Evolutionary conservation across 2,797 vertebrate species (phyloP), one percentile per base, ranked within the genome.

Genomic region (Poecilia wingei): DNA sequence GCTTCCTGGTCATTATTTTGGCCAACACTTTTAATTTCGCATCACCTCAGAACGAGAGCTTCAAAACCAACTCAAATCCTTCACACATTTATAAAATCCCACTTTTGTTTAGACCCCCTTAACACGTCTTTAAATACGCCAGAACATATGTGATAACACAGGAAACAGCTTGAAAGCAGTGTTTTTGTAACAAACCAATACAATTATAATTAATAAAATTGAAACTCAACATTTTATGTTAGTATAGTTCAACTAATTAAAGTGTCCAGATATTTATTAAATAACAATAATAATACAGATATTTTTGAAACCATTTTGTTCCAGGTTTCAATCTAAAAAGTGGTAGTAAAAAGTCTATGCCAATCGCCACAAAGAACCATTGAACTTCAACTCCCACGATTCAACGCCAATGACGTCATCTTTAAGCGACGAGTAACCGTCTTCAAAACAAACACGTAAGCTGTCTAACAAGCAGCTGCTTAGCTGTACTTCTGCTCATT

Each of bases 371-470:
- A 2, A 53, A 74, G 22, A 16, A 31, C 22, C 5, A 2, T 18
- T 0, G 10, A 82, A 93, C 87, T 80, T 68, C 89, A 86, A 57
- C 57, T 91, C 89, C 93, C 91, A 88, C 0, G 72, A 85, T 84
- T 78, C 91, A 84, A 13, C 2, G 68, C 47, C 0, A 6, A 0
- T 18, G 33, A 85, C 91, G 92, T 88, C 72, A 57, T 2, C 3
- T 46, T 46, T n/a, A 0, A 1, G 90, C 89, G 92, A 91, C 93
- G 49, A 39, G 64, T 18, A 89, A 80, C 76, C 51, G 83, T 64
- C 53, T 10, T 39, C 31, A 81, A 84, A 89, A 75, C 41, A 75
- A 81, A 61, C 31, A 41, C 61, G 74, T 76, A 75, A 22, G 28
- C 4, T 46, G 2, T 1, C 0, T 1, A 74, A 82, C 78, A 14